Conservation (phyloP, 2,888 invertebrate species). For the Sarcophaga variegata region DNA sequence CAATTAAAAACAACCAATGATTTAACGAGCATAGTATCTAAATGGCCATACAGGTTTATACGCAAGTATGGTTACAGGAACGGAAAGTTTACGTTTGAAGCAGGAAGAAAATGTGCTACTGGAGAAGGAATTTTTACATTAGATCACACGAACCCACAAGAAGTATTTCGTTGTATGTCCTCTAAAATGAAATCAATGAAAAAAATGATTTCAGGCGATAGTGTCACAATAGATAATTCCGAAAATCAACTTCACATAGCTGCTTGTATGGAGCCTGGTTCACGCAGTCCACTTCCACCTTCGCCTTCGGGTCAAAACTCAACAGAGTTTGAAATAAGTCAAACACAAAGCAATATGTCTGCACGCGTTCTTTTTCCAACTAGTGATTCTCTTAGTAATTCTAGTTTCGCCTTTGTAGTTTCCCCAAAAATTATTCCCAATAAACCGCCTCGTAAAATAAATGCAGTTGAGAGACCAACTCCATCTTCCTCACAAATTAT, state of each 20-base stretch:
- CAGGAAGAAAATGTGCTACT: constrained; percentile 92
- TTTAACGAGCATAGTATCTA: constrained; percentile 85
- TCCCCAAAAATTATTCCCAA: constrained; percentile 78
- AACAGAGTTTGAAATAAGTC: constrained; percentile 79
- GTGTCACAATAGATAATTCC: constrained; percentile 86
- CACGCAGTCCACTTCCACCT: constrained; percentile 90
- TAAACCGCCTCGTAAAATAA: constrained; percentile 80
- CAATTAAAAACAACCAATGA: constrained; percentile 87
- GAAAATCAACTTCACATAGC: constrained; percentile 89
- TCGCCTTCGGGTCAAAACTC: constrained; percentile 82
- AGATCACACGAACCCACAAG: constrained; percentile 91
- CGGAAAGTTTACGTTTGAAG: constrained; percentile 94
- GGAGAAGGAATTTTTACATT: constrained; percentile 92
- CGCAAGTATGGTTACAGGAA: constrained; percentile 92
- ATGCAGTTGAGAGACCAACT: constrained; percentile 31
- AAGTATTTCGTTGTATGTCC: constrained; percentile 91
- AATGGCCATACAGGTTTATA: constrained; percentile 93
- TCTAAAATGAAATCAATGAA: constrained; percentile 94
- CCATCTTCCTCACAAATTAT: constrained; percentile 63
- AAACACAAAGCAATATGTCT: constrained; percentile 76
- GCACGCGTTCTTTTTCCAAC: constrained; percentile 30
- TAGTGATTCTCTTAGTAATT: constrained; percentile 38
- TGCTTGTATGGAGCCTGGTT: constrained; percentile 90
- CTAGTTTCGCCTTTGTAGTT: constrained; percentile 5
- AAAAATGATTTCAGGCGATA: constrained; percentile 89